A percentile compares a stretch with the other conserved stretches of the same genome.
These are phyloP conservation scores for Lepas anatifera DNA, from an alignment of 2,888 invertebrate genomes.

Conservation along the genomic window DNA sequence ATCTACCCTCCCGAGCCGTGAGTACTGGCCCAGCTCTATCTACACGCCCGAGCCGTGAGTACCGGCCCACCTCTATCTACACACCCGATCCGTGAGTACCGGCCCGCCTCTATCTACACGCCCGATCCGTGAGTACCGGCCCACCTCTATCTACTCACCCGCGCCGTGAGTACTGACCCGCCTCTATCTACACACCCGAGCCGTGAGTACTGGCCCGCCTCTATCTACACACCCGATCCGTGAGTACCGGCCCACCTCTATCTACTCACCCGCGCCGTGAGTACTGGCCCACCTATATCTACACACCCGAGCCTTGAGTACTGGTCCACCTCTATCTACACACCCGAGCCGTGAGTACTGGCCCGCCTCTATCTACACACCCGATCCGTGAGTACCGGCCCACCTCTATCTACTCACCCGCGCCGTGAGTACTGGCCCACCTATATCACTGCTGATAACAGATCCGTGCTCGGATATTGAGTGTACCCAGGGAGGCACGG, in stretches of 20 bases:
- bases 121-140: conserved; percentile 95
- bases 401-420: no score
- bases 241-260: no score
- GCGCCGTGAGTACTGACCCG: conserved; percentile 72
- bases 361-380: no score
- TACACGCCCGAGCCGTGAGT: conserved; percentile 98
- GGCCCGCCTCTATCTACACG: conserved; percentile 94
- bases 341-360: conserved; percentile 95
- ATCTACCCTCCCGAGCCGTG: conserved; percentile 99
- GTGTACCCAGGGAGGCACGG: no score
- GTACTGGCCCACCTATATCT: conserved; percentile 92
- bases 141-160: conserved; percentile 96
- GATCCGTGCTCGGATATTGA: no score
- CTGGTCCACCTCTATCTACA: conserved; percentile 93
- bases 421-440: no score
- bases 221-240: no score
- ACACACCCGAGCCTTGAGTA: conserved; percentile 99
- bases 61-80: conserved; percentile 80
- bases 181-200: conserved; percentile 97
- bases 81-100: conserved; percentile 92
- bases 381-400: no score
- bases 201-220: no score
- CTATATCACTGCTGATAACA: no score
- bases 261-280: no score
- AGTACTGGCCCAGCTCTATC: conserved; percentile 92